phyloP scores from a whole-genome alignment of 2,797 vertebrate species.

The Remorina albescens region DNA sequence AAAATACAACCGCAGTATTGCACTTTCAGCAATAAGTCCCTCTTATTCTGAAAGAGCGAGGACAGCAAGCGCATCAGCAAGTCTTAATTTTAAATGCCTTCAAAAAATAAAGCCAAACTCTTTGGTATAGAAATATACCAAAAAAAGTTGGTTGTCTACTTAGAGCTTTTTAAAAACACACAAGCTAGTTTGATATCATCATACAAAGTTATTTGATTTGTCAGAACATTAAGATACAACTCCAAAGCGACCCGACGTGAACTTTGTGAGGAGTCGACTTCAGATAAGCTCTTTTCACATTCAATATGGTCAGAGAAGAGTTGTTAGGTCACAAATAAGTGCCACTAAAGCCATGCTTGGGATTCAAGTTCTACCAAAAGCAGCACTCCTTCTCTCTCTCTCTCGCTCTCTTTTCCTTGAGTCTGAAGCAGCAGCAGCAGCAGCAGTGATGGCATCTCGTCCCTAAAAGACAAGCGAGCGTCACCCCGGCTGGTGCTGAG shows the following conservation, averaged over 20 bases:
- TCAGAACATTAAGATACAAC: slow-evolving; percentile 92
- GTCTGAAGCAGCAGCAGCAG: slow-evolving; percentile 53
- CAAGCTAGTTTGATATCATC: slow-evolving; percentile 72
- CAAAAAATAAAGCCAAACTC: slow-evolving; percentile 76
- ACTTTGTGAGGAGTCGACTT: slow-evolving; percentile 86
- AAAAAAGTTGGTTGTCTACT: slow-evolving; percentile 71
- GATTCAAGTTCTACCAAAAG: slow-evolving; percentile 81
- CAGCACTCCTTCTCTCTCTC: slow-evolving; percentile 56
- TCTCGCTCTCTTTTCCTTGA: slow-evolving; percentile 33
- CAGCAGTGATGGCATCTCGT: slow-evolving; percentile 27
- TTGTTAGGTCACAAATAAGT: slow-evolving; percentile 74
- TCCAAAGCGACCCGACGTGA: slow-evolving; percentile 74
- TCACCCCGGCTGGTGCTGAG: slow-evolving; percentile 60
- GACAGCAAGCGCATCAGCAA: slow-evolving; percentile 67
- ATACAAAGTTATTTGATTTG: slow-evolving; percentile 93
- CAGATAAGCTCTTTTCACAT: slow-evolving; percentile 92
- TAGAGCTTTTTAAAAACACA: slow-evolving; percentile 69
- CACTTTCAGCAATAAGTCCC: slow-evolving; percentile 64
- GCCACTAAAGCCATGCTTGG: slow-evolving; percentile 74
- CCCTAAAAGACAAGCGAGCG: slow-evolving; percentile 19
- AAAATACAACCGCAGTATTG: slow-evolving; percentile 55
- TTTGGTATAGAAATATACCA: slow-evolving; percentile 81
- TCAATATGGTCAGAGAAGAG: slow-evolving; percentile 96
- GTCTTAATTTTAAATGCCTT: slow-evolving; percentile 71
- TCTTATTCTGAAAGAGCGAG: slow-evolving; percentile 57